Evolutionary conservation across 2,888 invertebrate species (phyloP).

Genomic region (Rhagium mordax): DNA sequence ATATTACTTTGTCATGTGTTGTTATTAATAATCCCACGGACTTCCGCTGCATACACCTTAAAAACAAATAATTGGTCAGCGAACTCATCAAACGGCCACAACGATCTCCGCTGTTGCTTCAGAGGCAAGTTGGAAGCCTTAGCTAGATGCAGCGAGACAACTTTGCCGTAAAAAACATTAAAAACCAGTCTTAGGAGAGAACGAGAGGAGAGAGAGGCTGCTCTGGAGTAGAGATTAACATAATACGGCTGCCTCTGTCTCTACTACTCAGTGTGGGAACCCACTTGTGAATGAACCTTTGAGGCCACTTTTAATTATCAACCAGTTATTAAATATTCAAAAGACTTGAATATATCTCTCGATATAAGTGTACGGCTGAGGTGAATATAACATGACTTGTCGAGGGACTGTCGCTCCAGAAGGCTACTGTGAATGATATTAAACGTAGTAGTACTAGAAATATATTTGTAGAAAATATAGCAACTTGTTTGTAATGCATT

Average conservation of each 20-base stretch:
- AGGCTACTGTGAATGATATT: background rate
- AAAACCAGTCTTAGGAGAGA: conserved; percentile 59
- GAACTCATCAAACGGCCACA: conserved; percentile 47
- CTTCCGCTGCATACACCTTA: conserved; percentile 50
- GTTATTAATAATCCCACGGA: conserved; percentile 52
- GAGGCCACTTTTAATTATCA: conserved; percentile 66
- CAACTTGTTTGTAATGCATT: background rate
- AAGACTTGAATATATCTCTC: conserved; percentile 48
- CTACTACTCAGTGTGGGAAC: conserved; percentile 63
- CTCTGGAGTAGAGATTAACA: conserved; percentile 58
- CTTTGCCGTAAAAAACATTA: conserved; percentile 50
- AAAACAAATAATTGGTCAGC: conserved; percentile 56
- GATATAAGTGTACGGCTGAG: conserved; percentile 6
- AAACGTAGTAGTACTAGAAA: background rate
- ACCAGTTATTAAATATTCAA: conserved; percentile 64
- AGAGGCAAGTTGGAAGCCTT: conserved; percentile 39
- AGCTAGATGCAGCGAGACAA: conserved; percentile 46
- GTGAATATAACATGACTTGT: conserved; percentile 17
- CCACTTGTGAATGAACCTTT: conserved; percentile 67
- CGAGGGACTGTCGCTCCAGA: conserved; percentile 16
- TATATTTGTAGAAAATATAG: background rate
- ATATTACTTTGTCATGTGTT: conserved; percentile 39
- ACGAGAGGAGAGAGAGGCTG: conserved; percentile 37
- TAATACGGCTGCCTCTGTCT: conserved; percentile 56
- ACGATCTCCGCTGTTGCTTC: conserved; percentile 29